A percentile compares a stretch with the other conserved stretches of the same genome.
phyloP scores from a whole-genome alignment of 35 echinoderm and acorn worm species.

The Apostichopus californicus region DNA sequence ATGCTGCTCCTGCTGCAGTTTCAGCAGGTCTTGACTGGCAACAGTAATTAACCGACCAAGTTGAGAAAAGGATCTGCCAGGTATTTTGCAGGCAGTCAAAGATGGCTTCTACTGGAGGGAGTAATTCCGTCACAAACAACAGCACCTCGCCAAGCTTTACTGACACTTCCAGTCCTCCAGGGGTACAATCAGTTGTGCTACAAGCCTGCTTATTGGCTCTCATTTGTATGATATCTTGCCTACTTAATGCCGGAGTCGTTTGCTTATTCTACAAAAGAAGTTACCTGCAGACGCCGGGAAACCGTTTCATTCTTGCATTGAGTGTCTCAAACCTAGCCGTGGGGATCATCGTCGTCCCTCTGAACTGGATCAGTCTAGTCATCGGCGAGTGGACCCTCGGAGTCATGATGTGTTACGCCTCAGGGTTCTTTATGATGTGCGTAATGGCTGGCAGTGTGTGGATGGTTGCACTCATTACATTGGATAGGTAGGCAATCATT shows the following conservation, averaged over 20 bases:
- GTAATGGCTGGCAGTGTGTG: constrained; percentile 56
- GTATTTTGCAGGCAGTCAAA: neutral
- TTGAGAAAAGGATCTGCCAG: neutral
- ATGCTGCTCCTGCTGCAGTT: neutral
- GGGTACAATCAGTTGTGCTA: constrained; percentile 33
- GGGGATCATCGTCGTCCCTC: constrained; percentile 54
- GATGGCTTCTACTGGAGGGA: neutral
- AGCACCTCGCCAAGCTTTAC: neutral
- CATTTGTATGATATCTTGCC: constrained; percentile 40
- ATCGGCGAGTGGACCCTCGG: constrained; percentile 68
- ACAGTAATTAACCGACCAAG: neutral
- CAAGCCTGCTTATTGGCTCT: constrained; percentile 38
- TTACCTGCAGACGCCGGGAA: constrained; percentile 66
- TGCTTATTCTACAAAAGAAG: constrained; percentile 60
- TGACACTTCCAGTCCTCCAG: neutral
- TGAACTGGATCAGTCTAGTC: constrained; percentile 62
- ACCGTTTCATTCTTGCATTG: constrained; percentile 68
- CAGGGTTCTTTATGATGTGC: constrained; percentile 66
- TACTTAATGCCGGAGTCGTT: constrained; percentile 57
- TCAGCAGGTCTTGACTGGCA: neutral
- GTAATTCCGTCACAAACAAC: neutral
- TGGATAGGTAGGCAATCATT: constrained; percentile 64
- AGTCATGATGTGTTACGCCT: constrained; percentile 69
- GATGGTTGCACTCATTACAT: constrained; percentile 53
- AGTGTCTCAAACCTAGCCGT: constrained; percentile 62